Evolutionary conservation across 37 sponge, comb jelly and placozoan genomes (phyloP).

Genomic region (Hormiphora californensis): DNA sequence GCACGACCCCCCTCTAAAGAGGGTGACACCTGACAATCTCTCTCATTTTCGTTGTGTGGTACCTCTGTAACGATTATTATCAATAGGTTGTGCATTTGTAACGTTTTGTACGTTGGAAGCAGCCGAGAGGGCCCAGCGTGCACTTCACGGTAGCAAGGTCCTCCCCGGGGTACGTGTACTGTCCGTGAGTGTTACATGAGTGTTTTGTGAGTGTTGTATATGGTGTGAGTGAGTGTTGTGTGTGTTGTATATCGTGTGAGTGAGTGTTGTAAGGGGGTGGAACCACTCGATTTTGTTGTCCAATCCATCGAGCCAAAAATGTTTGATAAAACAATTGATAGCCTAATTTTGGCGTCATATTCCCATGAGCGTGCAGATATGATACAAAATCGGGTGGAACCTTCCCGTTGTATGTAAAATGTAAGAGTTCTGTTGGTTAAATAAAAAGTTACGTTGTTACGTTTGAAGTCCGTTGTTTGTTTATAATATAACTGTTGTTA

Average conservation of each 20-base stretch:
- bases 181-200: not conserved
- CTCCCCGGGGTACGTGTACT: slow-evolving; percentile 75
- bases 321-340: not conserved
- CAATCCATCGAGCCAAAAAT: slow-evolving; percentile 6
- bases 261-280: too few relatives aligned
- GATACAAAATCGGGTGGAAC: too few relatives aligned
- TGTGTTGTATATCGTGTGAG: too few relatives aligned
- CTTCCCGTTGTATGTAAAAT: too few relatives aligned
- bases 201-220: not conserved
- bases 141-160: slow-evolving; percentile 77
- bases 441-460: too few relatives aligned
- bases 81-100: slow-evolving; percentile 95
- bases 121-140: slow-evolving; percentile 76
- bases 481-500: too few relatives aligned
- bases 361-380: not conserved
- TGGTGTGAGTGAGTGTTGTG: not conserved
- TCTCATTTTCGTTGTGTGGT: too few relatives aligned
- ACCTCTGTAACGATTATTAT: not conserved
- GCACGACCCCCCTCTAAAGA: too few relatives aligned
- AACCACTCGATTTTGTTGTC: too few relatives aligned
- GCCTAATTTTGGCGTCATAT: not conserved
- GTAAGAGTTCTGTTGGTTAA: too few relatives aligned
- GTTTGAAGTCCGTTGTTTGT: too few relatives aligned
- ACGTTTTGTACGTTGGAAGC: slow-evolving; percentile 71
- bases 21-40: too few relatives aligned